These are phyloP conservation scores for Rhagoletis zephyria DNA, from an alignment of 1,140 invertebrate genomes.

Conservation along the genomic window DNA sequence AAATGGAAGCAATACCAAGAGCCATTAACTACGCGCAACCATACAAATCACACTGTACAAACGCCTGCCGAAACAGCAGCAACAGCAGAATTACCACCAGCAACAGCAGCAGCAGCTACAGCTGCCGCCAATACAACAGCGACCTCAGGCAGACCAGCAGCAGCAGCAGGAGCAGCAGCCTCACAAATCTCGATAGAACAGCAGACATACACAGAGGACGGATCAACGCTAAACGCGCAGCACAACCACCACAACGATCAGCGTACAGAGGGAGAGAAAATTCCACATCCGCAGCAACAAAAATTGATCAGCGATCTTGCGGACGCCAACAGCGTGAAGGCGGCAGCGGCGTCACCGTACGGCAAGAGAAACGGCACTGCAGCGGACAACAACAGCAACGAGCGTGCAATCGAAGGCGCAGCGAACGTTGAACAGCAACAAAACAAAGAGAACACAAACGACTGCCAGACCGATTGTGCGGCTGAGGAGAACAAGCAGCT, in stretches of 20 bases:
- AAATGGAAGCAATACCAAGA: slow-evolving; percentile 93
- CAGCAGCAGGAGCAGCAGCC: background rate
- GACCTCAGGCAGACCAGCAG: background rate
- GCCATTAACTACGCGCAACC: slow-evolving; percentile 75
- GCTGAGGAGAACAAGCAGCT: background rate
- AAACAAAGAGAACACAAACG: slow-evolving; percentile 42
- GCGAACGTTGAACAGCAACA: slow-evolving; percentile 23
- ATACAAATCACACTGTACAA: slow-evolving; percentile 62
- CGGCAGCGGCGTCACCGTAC: slow-evolving; percentile 61
- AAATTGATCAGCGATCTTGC: slow-evolving; percentile 36
- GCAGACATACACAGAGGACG: slow-evolving; percentile 61
- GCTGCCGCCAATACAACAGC: slow-evolving; percentile 39
- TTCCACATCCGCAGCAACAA: slow-evolving; percentile 14
- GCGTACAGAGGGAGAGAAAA: slow-evolving; percentile 46
- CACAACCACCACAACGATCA: slow-evolving; percentile 62
- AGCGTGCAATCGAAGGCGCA: slow-evolving; percentile 41
- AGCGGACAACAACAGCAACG: slow-evolving; percentile 58
- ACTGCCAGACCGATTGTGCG: slow-evolving; percentile 13
- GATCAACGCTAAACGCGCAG: slow-evolving; percentile 51
- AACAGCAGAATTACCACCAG: slow-evolving; percentile 47
- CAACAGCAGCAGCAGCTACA: slow-evolving; percentile 23
- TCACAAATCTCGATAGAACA: slow-evolving; percentile 59
- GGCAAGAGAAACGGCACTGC: slow-evolving; percentile 61
- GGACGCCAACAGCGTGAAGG: background rate
- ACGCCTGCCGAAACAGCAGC: slow-evolving; percentile 52